Evolutionary conservation across 2,888 invertebrate genomes (phyloP), one percentile per base, ranked within the genome.

Genomic region (Imbricaverruca yamaguchii): DNA sequence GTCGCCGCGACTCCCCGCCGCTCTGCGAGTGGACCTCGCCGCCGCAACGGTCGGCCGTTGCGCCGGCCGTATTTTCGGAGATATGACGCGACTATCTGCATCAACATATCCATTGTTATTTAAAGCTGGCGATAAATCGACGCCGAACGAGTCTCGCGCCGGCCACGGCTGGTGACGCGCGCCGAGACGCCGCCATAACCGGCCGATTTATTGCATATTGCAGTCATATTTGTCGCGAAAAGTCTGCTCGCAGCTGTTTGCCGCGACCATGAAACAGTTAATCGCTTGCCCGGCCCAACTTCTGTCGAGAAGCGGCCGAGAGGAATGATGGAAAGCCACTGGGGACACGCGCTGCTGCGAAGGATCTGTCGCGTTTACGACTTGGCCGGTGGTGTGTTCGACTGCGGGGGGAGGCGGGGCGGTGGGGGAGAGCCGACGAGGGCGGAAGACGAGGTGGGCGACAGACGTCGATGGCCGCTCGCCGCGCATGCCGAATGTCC

Each of bases 191-290:
- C 12, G 21, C 74, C 74, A 25, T 74, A 39, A 74, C 74, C 74
- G 13, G 53, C 74, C 53, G 74, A 74, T 39, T 74, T 74, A 74
- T 15, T 6, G 53, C 74, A 53, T 12, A 39, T 39, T 39, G 53
- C 74, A 74, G 39, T 74, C 74, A 74, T 74, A 74, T 74, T 74
- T 53, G 74, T 74, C 74, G 74, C 74, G 53, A 21, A 53, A 39
- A 53, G 15, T 39, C 53, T 13, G 74, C 74, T 12, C 9, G 53
- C 74, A 74, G 74, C 74, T 74, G 74, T 53, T 53, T 39, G 53
- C 25, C 67, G 25, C 67, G 13, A 25, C 67, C 67, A 67, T 67
- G n/a, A 67, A 67, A 67, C 67, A 25, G 67, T 25, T 23, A 65
- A 65, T 23, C 67, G 67, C 25, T 25, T n/a, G n/a, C 67, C 25